Conservation (phyloP, 2,797 vertebrate species). For the Buceros bicornis region DNA sequence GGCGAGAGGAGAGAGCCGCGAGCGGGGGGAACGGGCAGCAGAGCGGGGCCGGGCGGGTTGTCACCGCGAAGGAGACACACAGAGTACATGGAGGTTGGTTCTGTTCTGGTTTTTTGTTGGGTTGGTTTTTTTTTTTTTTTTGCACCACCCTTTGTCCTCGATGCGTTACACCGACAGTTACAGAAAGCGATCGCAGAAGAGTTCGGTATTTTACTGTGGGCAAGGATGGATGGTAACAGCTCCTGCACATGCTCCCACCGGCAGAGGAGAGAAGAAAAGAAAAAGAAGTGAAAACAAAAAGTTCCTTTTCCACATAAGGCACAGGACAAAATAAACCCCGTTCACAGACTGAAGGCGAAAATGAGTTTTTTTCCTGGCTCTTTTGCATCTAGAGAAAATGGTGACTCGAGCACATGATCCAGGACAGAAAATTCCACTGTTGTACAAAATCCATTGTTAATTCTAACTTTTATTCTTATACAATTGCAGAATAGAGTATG, state of each 20-base stretch:
- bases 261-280: not conserved
- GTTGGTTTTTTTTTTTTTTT: not conserved
- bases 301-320: conserved; percentile 95
- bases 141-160: conserved; percentile 78
- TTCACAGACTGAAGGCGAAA: conserved; percentile 82
- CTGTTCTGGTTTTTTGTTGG: not conserved
- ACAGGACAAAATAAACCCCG: conserved; percentile 95
- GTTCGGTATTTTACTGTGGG: conserved; percentile 18
- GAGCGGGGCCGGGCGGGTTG: no score
- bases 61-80: conserved; percentile 54
- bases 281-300: conserved; percentile 45
- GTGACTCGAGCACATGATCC: conserved; percentile 87
- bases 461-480: conserved; percentile 89
- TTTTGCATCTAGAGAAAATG: conserved; percentile 85
- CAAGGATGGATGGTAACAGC: conserved; percentile 59
- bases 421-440: conserved; percentile 89
- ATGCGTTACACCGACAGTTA: conserved; percentile 66
- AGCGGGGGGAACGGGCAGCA: not conserved
- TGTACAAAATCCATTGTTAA: conserved; percentile 91
- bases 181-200: conserved; percentile 73
- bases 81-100: conserved; percentile 31
- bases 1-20: conserved; percentile 49
- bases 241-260: conserved; percentile 81
- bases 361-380: conserved; percentile 80
- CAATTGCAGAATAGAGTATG: conserved; percentile 80